Conservation (phyloP, 2,888 invertebrate genomes). For the Pimpla rufipes region DNA sequence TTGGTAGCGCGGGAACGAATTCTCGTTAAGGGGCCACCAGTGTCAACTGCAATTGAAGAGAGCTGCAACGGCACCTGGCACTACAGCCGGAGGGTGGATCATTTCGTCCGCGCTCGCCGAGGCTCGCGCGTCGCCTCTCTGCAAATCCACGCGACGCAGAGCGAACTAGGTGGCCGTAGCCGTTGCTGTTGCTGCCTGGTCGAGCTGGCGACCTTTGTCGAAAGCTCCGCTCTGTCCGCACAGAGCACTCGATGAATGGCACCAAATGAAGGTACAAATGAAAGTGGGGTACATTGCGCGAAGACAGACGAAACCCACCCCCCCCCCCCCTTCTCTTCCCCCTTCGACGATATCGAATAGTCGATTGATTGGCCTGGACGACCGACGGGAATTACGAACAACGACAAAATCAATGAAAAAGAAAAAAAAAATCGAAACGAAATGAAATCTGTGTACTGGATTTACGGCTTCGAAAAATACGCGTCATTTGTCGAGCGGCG, state of each 20-base stretch:
- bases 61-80: slow-evolving; percentile 48
- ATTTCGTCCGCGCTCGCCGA: slow-evolving; percentile 29
- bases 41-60: slow-evolving; percentile 71
- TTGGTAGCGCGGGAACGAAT: slow-evolving; percentile 63
- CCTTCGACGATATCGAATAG: slow-evolving; percentile 26
- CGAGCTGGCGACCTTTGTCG: slow-evolving; percentile 29
- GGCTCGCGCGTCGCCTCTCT: neutral
- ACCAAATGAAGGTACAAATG: slow-evolving; percentile 47
- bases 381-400: neutral
- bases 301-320: neutral
- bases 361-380: slow-evolving; percentile 18
- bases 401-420: neutral
- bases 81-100: slow-evolving; percentile 56
- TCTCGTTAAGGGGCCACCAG: slow-evolving; percentile 60
- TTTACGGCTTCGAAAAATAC: no score
- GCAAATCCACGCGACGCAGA: slow-evolving; percentile 6
- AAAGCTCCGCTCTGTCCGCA: neutral
- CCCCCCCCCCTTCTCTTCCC: no score
- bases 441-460: no score
- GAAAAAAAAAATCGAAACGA: neutral
- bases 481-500: no score
- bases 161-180: neutral
- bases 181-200: no score
- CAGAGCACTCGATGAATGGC: slow-evolving; percentile 30
- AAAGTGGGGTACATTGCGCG: slow-evolving; percentile 1